These are phyloP conservation scores for Megalopta genalis DNA, from an alignment of 1,140 invertebrate species.

Conservation along the genomic window DNA sequence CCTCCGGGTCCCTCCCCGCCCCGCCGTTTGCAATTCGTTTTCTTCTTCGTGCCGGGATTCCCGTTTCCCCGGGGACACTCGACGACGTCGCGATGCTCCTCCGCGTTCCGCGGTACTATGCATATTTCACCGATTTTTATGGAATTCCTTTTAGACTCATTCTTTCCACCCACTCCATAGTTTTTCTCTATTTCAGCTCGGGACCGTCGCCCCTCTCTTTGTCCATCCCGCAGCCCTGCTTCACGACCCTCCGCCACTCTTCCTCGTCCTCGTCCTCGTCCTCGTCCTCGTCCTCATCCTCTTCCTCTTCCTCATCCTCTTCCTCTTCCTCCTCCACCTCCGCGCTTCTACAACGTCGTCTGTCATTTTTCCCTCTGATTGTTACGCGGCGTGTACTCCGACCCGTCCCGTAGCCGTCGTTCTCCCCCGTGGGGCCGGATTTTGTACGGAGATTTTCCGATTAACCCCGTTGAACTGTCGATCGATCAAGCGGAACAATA, in stretches of 20 bases:
- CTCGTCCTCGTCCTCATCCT: background rate
- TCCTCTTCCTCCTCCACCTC: background rate
- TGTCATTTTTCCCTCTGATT: conserved; percentile 40
- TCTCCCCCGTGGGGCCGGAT: conserved; percentile 37
- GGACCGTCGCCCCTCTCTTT: background rate
- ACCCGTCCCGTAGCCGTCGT: conserved; percentile 1
- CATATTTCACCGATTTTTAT: conserved; percentile 78
- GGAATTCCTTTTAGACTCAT: conserved; percentile 69
- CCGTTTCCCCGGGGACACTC: conserved; percentile 68
- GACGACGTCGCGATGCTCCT: conserved; percentile 67
- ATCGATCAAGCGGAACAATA: conserved; percentile 57
- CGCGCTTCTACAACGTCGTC: conserved; percentile 4
- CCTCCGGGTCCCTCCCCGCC: conserved; percentile 40
- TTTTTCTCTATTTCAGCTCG: background rate
- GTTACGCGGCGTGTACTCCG: conserved; percentile 38
- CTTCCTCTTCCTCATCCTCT: background rate
- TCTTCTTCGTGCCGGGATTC: conserved; percentile 67
- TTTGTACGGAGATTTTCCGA: conserved; percentile 63
- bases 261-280: no score
- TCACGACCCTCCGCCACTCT: no score
- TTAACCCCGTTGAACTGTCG: conserved; percentile 61
- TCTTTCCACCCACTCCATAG: conserved; percentile 32
- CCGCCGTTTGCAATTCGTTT: conserved; percentile 52
- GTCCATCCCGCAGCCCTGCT: background rate
- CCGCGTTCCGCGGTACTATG: conserved; percentile 71